Evolutionary conservation across 2,113 vertebrate genomes (phyloP).

Genomic region (Arenaria interpres): DNA sequence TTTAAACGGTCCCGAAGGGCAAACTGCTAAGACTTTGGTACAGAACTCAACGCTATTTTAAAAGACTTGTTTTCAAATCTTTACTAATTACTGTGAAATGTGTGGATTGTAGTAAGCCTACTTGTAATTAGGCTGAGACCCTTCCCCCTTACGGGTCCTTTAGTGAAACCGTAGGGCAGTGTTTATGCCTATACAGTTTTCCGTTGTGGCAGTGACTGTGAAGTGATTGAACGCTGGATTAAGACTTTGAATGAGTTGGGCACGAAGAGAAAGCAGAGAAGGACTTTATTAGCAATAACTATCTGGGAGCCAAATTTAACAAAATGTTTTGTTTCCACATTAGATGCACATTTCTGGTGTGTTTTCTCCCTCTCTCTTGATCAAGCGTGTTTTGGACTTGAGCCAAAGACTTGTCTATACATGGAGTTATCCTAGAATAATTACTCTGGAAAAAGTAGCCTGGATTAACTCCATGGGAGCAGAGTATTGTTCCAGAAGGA

Average conservation of each 20-base stretch:
- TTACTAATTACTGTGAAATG: conserved; percentile 26
- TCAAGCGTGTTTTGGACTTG: not conserved
- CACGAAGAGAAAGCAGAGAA: not conserved
- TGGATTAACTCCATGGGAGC: conserved; percentile 25
- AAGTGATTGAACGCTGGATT: not conserved
- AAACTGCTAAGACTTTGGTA: not conserved
- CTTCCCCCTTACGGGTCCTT: not conserved
- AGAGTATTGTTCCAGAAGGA: not conserved
- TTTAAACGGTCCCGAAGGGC: not conserved
- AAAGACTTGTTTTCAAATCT: conserved; percentile 21
- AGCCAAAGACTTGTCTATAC: conserved; percentile 30
- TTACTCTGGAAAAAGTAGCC: conserved; percentile 12
- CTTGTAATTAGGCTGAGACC: not conserved
- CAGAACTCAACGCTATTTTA: not conserved
- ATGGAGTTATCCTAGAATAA: not conserved
- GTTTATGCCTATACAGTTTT: not conserved
- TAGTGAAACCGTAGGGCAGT: not conserved
- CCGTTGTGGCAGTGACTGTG: not conserved
- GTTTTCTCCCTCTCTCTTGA: not conserved
- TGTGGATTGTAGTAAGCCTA: not conserved
- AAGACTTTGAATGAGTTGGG: conserved; percentile 2
- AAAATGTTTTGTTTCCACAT: conserved; percentile 15
- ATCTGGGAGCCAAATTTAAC: not conserved
- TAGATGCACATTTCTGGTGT: not conserved
- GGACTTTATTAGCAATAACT: not conserved